Percentiles rank a stretch among this genome's conserved stretches.
phyloP scores from a whole-genome alignment of 2,888 invertebrate genomes.

The Drosophila eohydei region DNA sequence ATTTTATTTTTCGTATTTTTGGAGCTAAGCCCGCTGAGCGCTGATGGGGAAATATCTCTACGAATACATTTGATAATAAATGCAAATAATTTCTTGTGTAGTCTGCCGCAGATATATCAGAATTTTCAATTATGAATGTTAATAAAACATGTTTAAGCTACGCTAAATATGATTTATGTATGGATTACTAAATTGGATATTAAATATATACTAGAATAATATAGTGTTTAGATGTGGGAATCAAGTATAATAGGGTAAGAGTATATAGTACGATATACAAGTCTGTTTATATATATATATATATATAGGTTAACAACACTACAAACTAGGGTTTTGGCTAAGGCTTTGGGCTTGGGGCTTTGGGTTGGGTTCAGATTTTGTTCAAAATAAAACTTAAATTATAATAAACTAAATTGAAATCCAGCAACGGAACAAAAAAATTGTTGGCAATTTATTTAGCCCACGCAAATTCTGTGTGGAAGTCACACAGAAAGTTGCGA shows the following conservation, averaged over 20 bases:
- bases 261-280: conserved; percentile 55
- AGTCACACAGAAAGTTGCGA: conserved; percentile 11
- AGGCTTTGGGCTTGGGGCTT: conserved; percentile 9
- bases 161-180: conserved; percentile 22
- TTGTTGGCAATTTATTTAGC: conserved; percentile 6
- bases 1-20: conserved; percentile 15
- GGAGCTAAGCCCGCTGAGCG: conserved; percentile 6
- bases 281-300: conserved; percentile 33
- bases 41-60: conserved; percentile 17
- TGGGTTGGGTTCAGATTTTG: not conserved
- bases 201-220: conserved; percentile 22
- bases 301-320: conserved; percentile 50
- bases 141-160: conserved; percentile 31
- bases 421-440: not conserved
- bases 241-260: conserved; percentile 9
- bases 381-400: conserved; percentile 15
- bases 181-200: conserved; percentile 23
- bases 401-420: conserved; percentile 15
- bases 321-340: conserved; percentile 52
- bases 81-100: conserved; percentile 4
- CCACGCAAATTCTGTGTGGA: conserved; percentile 11
- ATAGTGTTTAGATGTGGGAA: conserved; percentile 12
- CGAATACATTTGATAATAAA: conserved; percentile 13
- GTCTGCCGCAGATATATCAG: conserved; percentile 15
- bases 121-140: conserved; percentile 17